phyloP scores from a whole-genome alignment of 2,113 vertebrate genomes.

The Albula glossodonta region DNA sequence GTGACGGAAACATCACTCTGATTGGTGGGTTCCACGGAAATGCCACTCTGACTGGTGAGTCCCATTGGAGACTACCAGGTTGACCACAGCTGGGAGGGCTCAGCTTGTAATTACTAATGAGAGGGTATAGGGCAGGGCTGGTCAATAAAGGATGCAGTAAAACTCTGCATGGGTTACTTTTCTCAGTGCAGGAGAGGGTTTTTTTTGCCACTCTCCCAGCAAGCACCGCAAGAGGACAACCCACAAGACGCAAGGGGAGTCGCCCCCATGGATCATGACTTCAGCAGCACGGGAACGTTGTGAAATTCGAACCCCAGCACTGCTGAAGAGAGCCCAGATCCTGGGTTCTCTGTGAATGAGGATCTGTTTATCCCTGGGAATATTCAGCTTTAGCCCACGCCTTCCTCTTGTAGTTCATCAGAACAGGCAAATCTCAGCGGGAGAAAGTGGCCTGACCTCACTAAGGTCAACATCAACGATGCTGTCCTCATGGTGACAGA shows the following conservation, averaged over 20 bases:
- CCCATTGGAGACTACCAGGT: not conserved
- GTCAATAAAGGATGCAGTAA: not conserved
- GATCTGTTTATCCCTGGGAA: slow-evolving; percentile 28
- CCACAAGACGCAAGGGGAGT: not conserved
- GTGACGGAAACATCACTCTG: not conserved
- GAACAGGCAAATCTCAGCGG: slow-evolving; percentile 14
- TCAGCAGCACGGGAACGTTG: not conserved
- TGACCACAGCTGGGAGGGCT: not conserved
- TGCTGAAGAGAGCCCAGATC: not conserved
- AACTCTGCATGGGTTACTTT: not conserved
- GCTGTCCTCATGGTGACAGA: no score
- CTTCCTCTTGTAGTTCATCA: slow-evolving; percentile 17
- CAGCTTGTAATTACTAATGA: not conserved
- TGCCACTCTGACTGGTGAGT: not conserved
- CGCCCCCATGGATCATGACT: slow-evolving; percentile 35
- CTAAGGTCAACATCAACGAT: not conserved
- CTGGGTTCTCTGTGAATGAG: slow-evolving; percentile 16
- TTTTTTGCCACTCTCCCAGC: slow-evolving; percentile 4
- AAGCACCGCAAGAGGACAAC: slow-evolving; percentile 14
- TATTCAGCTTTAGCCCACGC: not conserved
- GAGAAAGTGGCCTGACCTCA: not conserved
- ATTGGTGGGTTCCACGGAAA: not conserved
- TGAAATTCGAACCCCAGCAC: slow-evolving; percentile 14
- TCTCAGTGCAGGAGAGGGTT: not conserved
- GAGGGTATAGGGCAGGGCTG: not conserved